Percentiles rank a stretch among this genome's conserved stretches.
These are phyloP conservation scores for Drosophila gunungcola DNA, from an alignment of 1,140 invertebrate species.

Conservation along the genomic window DNA sequence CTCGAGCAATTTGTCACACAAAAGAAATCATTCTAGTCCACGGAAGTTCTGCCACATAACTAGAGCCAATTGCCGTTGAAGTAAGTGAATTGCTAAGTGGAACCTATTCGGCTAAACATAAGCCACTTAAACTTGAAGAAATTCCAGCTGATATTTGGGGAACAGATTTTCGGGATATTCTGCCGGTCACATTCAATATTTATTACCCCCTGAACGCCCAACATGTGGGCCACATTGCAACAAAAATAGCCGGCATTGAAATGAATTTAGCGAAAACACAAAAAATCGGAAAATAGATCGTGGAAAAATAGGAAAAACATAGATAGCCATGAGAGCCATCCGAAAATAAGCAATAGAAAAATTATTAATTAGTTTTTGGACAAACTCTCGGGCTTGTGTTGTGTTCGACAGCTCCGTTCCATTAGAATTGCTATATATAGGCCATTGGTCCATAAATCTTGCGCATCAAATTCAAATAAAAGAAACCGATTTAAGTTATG, in stretches of 20 bases:
- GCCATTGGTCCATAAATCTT: conserved; percentile 36
- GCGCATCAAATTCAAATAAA: conserved; percentile 37
- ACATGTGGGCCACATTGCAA: conserved; percentile 49
- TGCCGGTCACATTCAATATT: conserved; percentile 37
- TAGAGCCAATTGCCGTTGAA: conserved; percentile 57
- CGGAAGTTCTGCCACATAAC: conserved; percentile 52
- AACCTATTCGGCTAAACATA: neutral
- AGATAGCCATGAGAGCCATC: conserved; percentile 20
- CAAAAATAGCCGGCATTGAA: conserved; percentile 77
- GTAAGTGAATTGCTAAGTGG: conserved; percentile 27
- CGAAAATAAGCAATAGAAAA: conserved; percentile 62
- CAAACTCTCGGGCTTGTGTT: conserved; percentile 50
- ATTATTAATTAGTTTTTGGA: conserved; percentile 79
- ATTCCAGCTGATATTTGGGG: conserved; percentile 16
- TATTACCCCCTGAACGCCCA: conserved; percentile 49
- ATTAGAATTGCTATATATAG: conserved; percentile 42
- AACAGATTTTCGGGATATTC: conserved; percentile 9
- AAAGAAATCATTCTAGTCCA: conserved; percentile 71
- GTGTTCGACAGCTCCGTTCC: conserved; percentile 51
- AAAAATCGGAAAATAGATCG: conserved; percentile 22
- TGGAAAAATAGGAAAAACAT: conserved; percentile 19
- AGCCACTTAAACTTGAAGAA: neutral
- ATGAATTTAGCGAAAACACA: conserved; percentile 52
- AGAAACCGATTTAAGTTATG: conserved; percentile 32
- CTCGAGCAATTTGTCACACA: conserved; percentile 72